These are phyloP conservation scores for Lepidocyrtinus sp. DNA, from an alignment of 2,888 invertebrate genomes.

Conservation along the genomic window DNA sequence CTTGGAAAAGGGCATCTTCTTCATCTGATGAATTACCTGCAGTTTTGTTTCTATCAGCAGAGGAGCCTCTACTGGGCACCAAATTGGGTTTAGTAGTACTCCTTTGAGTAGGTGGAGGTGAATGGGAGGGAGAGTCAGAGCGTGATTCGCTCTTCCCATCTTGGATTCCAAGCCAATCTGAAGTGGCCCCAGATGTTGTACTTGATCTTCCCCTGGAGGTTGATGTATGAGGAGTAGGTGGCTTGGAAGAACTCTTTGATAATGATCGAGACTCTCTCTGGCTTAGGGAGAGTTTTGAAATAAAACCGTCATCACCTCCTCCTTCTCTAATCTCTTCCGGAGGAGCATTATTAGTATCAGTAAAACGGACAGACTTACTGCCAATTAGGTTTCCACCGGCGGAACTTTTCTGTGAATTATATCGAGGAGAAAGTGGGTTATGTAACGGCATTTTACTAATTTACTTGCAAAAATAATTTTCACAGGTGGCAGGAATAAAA, in stretches of 20 bases:
- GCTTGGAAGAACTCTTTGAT: slow-evolving; percentile 13
- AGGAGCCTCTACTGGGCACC: not conserved
- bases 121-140: slow-evolving; percentile 24
- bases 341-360: slow-evolving; percentile 12
- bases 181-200: not conserved
- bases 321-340: not conserved
- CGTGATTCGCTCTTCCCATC: slow-evolving; percentile 32
- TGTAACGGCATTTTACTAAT: no score
- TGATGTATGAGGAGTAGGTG: slow-evolving; percentile 19
- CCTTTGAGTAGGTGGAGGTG: slow-evolving; percentile 25
- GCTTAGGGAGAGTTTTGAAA: slow-evolving; percentile 25
- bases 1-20: slow-evolving; percentile 30
- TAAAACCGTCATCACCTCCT: slow-evolving; percentile 23
- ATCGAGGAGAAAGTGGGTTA: no score
- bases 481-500: no score
- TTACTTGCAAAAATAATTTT: no score
- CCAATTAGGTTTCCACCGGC: no score
- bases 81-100: not conserved
- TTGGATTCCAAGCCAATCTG: slow-evolving; percentile 56
- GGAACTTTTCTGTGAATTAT: no score
- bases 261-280: slow-evolving; percentile 15
- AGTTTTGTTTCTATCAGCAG: not conserved
- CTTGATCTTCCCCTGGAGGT: slow-evolving; percentile 13
- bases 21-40: slow-evolving; percentile 32
- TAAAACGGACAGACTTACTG: slow-evolving; percentile 52